Conservation (phyloP, 2,113 vertebrate genomes). For the Otolemur garnettii region DNA sequence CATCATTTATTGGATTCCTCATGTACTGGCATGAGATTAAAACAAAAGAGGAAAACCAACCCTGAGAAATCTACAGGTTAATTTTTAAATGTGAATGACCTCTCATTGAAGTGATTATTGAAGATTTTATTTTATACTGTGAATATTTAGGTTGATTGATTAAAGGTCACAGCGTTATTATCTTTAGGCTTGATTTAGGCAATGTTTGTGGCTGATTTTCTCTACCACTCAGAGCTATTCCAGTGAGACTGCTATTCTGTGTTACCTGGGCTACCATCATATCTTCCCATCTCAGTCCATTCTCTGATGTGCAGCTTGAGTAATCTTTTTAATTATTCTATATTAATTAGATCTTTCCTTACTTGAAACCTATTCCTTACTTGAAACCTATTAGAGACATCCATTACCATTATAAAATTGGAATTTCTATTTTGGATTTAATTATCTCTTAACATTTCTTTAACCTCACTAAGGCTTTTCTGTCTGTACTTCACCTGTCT, state of each 20-base stretch:
- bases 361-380: not conserved
- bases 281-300: not conserved
- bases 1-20: not conserved
- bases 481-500: not conserved
- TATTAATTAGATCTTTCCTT: not conserved
- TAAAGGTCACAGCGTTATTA: not conserved
- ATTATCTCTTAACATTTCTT: not conserved
- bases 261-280: not conserved
- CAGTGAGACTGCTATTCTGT: fast-evolving
- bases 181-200: fast-evolving
- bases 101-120: not conserved
- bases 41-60: not conserved
- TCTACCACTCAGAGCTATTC: fast-evolving
- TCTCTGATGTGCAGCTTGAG: not conserved
- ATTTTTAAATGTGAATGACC: conserved; percentile 18
- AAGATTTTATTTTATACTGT: not conserved
- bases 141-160: not conserved
- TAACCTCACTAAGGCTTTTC: not conserved
- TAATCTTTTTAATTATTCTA: not conserved
- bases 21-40: not conserved
- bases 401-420: not conserved
- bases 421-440: not conserved
- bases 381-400: not conserved
- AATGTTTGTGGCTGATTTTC: not conserved
- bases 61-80: not conserved